Percentiles rank a stretch among this genome's conserved stretches.
Evolutionary conservation across 2,113 vertebrate species (phyloP).

Genomic region (Phylloscopus whistleri): DNA sequence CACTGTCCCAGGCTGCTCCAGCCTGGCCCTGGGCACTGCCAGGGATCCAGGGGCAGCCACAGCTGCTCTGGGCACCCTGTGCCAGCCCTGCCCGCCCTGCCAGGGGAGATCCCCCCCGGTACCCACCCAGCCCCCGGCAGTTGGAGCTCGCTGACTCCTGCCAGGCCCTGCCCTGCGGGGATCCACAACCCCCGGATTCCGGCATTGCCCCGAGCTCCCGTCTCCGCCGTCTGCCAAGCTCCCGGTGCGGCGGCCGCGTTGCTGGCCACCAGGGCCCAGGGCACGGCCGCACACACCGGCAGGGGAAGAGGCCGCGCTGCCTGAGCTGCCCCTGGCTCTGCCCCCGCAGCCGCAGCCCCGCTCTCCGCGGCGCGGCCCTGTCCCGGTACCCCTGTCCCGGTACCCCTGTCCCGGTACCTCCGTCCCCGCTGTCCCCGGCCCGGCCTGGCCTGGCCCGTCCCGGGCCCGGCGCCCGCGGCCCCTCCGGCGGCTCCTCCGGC

Average conservation of each 20-base stretch:
- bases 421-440: not conserved
- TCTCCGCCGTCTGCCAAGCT: rapidly evolving
- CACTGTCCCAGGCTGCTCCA: rapidly evolving
- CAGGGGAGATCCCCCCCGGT: rapidly evolving
- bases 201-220: not conserved
- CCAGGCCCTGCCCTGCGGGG: not conserved
- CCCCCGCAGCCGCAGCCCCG: not conserved
- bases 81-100: rapidly evolving
- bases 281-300: not conserved
- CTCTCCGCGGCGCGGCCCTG: too few relatives aligned
- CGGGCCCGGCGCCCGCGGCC: not conserved
- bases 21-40: too few relatives aligned
- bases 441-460: not conserved
- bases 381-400: too few relatives aligned
- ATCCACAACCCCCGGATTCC: not conserved
- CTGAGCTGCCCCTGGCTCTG: not conserved
- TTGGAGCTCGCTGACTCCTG: not conserved
- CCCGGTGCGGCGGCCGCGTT: not conserved
- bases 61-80: not conserved
- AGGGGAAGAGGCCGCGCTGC: not conserved
- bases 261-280: not conserved
- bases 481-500: not conserved
- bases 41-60: too few relatives aligned
- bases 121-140: not conserved
- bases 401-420: too few relatives aligned